Evolutionary conservation across 2,797 vertebrate species (phyloP).

Genomic region (Sebastolobus alascanus): DNA sequence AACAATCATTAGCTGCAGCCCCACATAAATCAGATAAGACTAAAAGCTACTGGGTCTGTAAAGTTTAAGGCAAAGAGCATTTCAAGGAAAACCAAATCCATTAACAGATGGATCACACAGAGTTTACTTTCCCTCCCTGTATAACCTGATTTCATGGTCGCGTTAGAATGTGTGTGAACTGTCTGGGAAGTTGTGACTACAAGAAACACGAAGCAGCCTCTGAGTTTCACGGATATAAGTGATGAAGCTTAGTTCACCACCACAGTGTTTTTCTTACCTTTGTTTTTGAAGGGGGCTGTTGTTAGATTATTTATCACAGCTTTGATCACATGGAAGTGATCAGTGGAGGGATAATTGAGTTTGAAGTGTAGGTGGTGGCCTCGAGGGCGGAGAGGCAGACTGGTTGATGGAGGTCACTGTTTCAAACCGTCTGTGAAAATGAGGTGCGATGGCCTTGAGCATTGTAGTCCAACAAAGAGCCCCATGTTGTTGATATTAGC

Average conservation of each 20-base stretch:
- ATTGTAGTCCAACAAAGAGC: not conserved
- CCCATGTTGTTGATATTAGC: conserved; percentile 19
- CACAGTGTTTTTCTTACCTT: not conserved
- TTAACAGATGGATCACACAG: conserved; percentile 14
- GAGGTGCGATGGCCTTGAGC: conserved; percentile 21
- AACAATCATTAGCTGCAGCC: not conserved
- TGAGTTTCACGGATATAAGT: conserved; percentile 22
- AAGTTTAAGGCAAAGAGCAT: not conserved
- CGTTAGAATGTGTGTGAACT: conserved; percentile 19
- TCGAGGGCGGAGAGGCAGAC: conserved; percentile 24
- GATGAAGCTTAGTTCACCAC: conserved; percentile 9
- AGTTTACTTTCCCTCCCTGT: not conserved
- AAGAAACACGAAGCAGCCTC: conserved; percentile 25
- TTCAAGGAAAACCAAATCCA: not conserved
- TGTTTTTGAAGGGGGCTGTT: not conserved
- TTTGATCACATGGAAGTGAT: conserved; percentile 54
- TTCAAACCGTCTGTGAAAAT: conserved; percentile 33
- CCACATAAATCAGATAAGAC: not conserved
- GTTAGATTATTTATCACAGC: conserved; percentile 26
- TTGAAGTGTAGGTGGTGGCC: conserved; percentile 34
- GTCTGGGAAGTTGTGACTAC: conserved; percentile 25
- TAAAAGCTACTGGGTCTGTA: not conserved
- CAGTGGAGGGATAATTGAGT: conserved; percentile 20
- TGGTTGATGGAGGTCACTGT: conserved; percentile 19
- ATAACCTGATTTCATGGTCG: conserved; percentile 50